Evolutionary conservation across 2,888 invertebrate genomes (phyloP), one percentile per base, ranked within the genome.

Genomic region (Tachina grossa): DNA sequence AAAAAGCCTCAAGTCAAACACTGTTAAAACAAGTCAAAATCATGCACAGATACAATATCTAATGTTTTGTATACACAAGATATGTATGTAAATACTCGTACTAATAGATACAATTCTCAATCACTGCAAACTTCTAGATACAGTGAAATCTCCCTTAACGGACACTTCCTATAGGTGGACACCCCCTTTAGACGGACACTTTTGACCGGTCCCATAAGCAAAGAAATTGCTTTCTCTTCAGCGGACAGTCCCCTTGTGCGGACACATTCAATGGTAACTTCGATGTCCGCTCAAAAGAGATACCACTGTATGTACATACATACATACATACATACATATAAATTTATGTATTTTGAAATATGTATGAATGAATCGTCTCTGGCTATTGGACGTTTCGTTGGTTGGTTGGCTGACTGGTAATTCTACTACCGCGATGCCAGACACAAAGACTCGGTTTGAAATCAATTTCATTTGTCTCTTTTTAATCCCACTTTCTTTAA

Each of bases 381-480:
- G 31, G 31, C 31, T 31, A 31, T 31, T 31, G 31, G 31, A 31
- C 31, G 31, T 31, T 31, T 31, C 31, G 31, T 31, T 31, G 31
- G 31, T 31, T 5, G 16, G 22, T 43, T 51, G 59, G 59, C 43
- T 80, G 55, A 16, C 45, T 71, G 41, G 53, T 16, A 41, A 39
- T 6, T 2, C 53, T 43, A 31, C 13, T 10, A 39, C n/a, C 6
- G 6, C 31, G 31, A 31, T 55, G 71, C 45, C 69, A 84, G 76
- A 84, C 80, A 72, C n/a, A 47, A 14, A 45, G 84, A 53, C 80
- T 80, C 66, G 76, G 22, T 19, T 47, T 53, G 14, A 84, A 84
- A 76, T 76, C 80, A 66, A 80, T 80, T 84, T 84, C 59, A 66
- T 75, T 72, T 63, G 57, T 71, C 43, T 49, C 57, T 69, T 66